These are phyloP conservation scores for Chloroclysta siterata DNA, from an alignment of 2,888 invertebrate genomes.

Conservation along the genomic window DNA sequence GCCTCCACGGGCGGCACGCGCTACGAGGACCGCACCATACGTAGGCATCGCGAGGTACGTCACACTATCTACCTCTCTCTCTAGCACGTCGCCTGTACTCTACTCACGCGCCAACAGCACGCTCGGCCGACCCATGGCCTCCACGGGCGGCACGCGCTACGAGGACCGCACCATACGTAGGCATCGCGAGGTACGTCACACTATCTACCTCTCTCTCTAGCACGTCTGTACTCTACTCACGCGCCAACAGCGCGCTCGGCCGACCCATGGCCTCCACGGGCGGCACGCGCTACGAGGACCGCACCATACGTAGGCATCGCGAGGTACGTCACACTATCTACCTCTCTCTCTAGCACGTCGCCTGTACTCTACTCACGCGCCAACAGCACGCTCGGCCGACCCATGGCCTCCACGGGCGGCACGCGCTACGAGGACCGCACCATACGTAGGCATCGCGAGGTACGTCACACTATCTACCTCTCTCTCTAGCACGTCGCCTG, in stretches of 20 bases:
- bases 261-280: background rate
- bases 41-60: background rate
- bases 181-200: slow-evolving; percentile 49
- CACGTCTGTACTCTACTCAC: background rate
- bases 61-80: too few relatives aligned
- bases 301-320: background rate
- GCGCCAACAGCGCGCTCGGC: background rate
- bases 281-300: background rate
- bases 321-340: background rate
- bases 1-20: background rate
- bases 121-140: slow-evolving; percentile 97
- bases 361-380: background rate
- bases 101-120: slow-evolving; percentile 88
- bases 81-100: too few relatives aligned
- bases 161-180: slow-evolving; percentile 96
- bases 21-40: background rate
- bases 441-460: background rate
- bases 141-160: slow-evolving; percentile 96
- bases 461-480: background rate
- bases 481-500: background rate
- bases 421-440: background rate
- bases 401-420: slow-evolving; percentile 1
- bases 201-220: background rate
- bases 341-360: background rate
- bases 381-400: slow-evolving; percentile 1